A percentile compares a stretch with the other conserved stretches of the same genome.
Conservation (phyloP, 1,140 invertebrate genomes). For the Oppia nitens region DNA sequence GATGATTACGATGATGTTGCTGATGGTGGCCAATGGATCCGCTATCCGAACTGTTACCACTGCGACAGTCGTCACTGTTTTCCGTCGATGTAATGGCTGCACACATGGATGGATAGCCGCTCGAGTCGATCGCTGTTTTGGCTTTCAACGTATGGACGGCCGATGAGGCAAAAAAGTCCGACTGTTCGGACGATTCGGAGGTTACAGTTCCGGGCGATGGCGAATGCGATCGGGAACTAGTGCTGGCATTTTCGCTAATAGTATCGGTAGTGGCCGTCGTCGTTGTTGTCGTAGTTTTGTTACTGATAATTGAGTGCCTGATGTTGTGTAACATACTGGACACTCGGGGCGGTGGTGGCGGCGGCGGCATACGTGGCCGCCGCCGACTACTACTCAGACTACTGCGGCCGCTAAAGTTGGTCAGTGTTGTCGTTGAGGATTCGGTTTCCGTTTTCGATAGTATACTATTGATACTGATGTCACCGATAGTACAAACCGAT, state of each 20-base stretch:
- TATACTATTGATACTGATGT: slow-evolving; percentile 21
- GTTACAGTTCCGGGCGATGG: slow-evolving; percentile 10
- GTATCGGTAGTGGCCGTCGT: neutral
- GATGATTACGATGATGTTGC: neutral
- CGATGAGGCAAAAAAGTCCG: no score
- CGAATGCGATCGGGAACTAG: slow-evolving; percentile 5
- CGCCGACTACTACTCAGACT: slow-evolving; percentile 1
- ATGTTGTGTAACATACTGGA: slow-evolving; percentile 4
- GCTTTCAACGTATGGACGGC: slow-evolving; percentile 40
- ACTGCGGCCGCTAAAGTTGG: slow-evolving; percentile 4
- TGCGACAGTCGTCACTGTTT: slow-evolving; percentile 57
- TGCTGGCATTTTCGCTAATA: neutral
- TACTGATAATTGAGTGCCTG: neutral
- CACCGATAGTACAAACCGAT: slow-evolving; percentile 9
- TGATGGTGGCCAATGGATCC: neutral
- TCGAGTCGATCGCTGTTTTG: slow-evolving; percentile 68
- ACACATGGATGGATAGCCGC: slow-evolving; percentile 76
- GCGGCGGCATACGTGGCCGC: slow-evolving; percentile 23
- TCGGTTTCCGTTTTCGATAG: slow-evolving; percentile 18
- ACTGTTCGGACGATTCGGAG: slow-evolving; percentile 18
- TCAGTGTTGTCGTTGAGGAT: slow-evolving; percentile 13
- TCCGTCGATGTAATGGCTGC: slow-evolving; percentile 56
- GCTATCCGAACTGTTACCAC: slow-evolving; percentile 7
- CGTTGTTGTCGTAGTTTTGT: neutral
- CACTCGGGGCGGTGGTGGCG: slow-evolving; percentile 18